Base-by-base conservation (phyloP, 2,888 invertebrate species). In the Megamerina dolium region DNA sequence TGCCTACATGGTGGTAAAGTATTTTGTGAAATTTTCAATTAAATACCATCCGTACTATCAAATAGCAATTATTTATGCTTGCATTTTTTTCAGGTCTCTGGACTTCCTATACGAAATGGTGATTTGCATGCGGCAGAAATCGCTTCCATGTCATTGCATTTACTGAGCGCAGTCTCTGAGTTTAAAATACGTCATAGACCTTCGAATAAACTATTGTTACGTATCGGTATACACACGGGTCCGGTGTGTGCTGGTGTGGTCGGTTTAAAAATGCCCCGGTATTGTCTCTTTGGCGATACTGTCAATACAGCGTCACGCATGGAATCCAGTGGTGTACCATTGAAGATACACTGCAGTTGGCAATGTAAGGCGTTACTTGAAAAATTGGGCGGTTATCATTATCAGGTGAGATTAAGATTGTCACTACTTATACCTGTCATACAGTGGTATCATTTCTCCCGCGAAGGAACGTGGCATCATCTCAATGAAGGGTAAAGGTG, bases 221-320 rank as follows among this genome's bases (percentile, higher is more conserved):
- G 95, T 20, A 91, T 95, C 51, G 95, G 94, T 46, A 81, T 95
- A 47, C 94, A 95, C 72, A 87, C 93, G 32, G 87, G 92, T 6
- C 89, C 91, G 0, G 91, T 91, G 12, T 92, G 92, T 60, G 91
- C 92, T 1, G 93, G 92, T 2, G 92, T 93, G 0, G 92, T 93
- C 0, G 92, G 92, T 0, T 72, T 88, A 5, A 93, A 92, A 73
- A 93, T 93, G 92, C 93, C 93, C 0, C 76, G 93, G 34, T 93
- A 91, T 62, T 93, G 92, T 60, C 74, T 93, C 3, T 93, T 93
- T 60, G 93, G 93, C 0, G 93, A 93, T 63, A 93, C 93, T 0
- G 93, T 93, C 2, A 93, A 92, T 63, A 92, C 92, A 0, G 86
- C 90, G 2, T 87, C 87, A 45, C 76, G 90, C 16, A 87, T 90